Evolutionary conservation across 1,140 invertebrate genomes (phyloP).

Genomic region (Chrysopa pallens): DNA sequence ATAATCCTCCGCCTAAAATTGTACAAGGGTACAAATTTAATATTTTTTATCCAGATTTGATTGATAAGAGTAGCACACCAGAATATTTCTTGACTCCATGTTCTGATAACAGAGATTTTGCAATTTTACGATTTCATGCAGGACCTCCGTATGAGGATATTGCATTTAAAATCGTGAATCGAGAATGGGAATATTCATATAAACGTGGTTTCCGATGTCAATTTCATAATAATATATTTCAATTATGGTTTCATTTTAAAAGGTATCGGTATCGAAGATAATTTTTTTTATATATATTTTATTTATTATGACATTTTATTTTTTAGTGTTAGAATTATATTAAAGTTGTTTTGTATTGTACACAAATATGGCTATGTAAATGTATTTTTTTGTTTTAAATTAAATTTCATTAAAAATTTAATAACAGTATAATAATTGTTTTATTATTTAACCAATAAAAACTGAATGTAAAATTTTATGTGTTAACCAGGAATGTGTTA

Average conservation of each 20-base stretch:
- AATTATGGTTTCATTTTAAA: slow-evolving; percentile 99
- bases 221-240: slow-evolving; percentile 99
- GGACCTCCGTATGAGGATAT: slow-evolving; percentile 99
- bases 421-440: too few relatives aligned
- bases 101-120: slow-evolving; percentile 86
- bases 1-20: slow-evolving; percentile 99
- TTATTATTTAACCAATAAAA: too few relatives aligned
- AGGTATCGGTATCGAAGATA: slow-evolving; percentile 89
- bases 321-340: too few relatives aligned
- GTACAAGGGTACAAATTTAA: slow-evolving; percentile 99
- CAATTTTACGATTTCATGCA: slow-evolving; percentile 83
- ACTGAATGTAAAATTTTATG: too few relatives aligned
- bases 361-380: too few relatives aligned
- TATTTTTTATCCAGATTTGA: slow-evolving; percentile 98
- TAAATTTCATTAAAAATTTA: too few relatives aligned
- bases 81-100: slow-evolving; percentile 88
- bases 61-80: slow-evolving; percentile 87
- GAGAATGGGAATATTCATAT: slow-evolving; percentile 99
- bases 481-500: too few relatives aligned
- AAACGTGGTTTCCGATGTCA: slow-evolving; percentile 96
- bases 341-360: too few relatives aligned
- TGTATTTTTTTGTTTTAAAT: too few relatives aligned
- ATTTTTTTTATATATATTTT: slow-evolving; percentile 7
- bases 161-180: slow-evolving; percentile 97
- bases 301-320: too few relatives aligned